phyloP scores from a whole-genome alignment of 2,113 vertebrate species.

The Crotophaga sulcirostris region DNA sequence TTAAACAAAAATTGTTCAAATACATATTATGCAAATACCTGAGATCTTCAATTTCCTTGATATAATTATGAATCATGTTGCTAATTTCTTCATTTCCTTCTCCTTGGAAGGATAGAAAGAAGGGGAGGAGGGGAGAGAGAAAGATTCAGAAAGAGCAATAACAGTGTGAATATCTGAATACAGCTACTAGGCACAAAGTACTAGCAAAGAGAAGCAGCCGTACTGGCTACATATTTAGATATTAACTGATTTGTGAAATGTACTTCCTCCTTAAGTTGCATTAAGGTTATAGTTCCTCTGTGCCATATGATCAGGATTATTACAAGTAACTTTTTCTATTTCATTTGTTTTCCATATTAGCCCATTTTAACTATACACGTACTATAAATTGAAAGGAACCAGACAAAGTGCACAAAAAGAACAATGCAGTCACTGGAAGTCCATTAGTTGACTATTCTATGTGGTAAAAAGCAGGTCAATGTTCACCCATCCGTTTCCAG shows the following conservation, averaged over 20 bases:
- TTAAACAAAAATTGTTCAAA: not conserved
- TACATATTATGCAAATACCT: constrained; percentile 75
- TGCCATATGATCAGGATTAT: not conserved
- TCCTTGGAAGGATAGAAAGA: constrained; percentile 75
- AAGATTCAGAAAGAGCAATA: not conserved
- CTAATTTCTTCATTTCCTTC: constrained; percentile 96
- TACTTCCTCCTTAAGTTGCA: not conserved
- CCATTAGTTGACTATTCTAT: not conserved
- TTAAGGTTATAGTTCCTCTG: not conserved
- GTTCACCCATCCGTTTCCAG: not conserved
- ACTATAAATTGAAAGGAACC: not conserved
- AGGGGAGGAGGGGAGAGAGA: not conserved
- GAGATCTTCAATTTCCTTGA: constrained; percentile 98
- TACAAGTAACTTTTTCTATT: not conserved
- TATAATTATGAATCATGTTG: constrained; percentile 98
- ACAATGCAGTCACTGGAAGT: not conserved
- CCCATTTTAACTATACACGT: not conserved
- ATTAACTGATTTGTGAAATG: not conserved
- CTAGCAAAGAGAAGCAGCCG: not conserved
- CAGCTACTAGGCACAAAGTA: not conserved
- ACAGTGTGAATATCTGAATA: not conserved
- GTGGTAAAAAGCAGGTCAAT: not conserved
- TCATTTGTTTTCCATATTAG: not conserved
- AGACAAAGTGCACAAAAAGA: not conserved
- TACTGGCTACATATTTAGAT: not conserved